phyloP scores from a whole-genome alignment of 2,113 vertebrate species.

The Mus pahari region DNA sequence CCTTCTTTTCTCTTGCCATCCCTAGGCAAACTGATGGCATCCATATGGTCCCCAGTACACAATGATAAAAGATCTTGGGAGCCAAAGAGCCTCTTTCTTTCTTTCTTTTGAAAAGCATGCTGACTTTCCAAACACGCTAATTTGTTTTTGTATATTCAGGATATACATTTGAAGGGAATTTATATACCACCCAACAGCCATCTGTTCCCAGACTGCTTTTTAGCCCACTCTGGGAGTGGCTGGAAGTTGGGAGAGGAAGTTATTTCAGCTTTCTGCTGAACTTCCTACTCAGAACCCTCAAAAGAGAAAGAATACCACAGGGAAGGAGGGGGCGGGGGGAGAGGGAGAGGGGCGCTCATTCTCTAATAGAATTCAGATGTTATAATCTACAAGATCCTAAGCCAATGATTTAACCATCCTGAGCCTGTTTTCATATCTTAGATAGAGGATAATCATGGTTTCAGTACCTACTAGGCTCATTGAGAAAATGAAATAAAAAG shows the following conservation, averaged over 20 bases:
- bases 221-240: not conserved
- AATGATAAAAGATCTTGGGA: not conserved
- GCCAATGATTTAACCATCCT: not conserved
- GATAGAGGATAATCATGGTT: not conserved
- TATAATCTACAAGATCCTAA: not conserved
- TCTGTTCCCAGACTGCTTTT: constrained; percentile 64
- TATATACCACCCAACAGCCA: constrained; percentile 41
- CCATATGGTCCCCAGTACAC: not conserved
- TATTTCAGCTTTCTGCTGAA: not conserved
- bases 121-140: constrained; percentile 43
- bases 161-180: constrained; percentile 63
- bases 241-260: constrained; percentile 45
- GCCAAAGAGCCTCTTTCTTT: not conserved
- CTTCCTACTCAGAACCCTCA: not conserved
- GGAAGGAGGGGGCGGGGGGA: not conserved
- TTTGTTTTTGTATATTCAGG: constrained; percentile 65
- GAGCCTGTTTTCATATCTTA: not conserved
- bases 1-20: not conserved
- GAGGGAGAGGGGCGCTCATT: not conserved
- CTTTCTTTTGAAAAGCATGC: not conserved
- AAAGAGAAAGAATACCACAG: not conserved
- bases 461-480: not conserved
- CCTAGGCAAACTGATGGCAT: not conserved
- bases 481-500: not conserved
- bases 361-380: constrained; percentile 3